phyloP scores from a whole-genome alignment of 1,140 invertebrate genomes.

The Aphis craccivora region DNA sequence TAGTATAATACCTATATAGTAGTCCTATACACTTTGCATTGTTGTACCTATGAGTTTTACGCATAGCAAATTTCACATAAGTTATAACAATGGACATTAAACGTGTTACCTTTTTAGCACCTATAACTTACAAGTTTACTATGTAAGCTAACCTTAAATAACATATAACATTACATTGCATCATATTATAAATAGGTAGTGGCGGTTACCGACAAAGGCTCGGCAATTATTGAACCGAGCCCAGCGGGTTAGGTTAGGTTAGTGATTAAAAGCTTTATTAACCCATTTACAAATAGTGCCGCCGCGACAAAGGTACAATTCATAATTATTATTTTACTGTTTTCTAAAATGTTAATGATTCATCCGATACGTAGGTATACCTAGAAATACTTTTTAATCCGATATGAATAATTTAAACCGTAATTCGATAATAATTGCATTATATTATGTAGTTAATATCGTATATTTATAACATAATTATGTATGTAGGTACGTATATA shows the following conservation, averaged over 20 bases:
- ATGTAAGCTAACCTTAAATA: background rate
- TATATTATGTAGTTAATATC: background rate
- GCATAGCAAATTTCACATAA: background rate
- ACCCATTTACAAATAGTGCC: background rate
- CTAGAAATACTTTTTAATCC: background rate
- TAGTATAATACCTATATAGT: background rate
- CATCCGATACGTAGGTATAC: background rate
- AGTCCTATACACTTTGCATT: background rate
- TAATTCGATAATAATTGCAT: background rate
- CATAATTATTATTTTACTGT: background rate
- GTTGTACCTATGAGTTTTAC: background rate
- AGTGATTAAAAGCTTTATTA: conserved; percentile 14
- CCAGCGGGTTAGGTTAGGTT: background rate
- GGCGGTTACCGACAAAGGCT: background rate
- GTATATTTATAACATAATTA: background rate
- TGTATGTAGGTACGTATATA: background rate
- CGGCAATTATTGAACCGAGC: background rate
- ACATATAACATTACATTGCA: background rate
- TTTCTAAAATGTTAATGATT: background rate
- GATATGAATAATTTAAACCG: background rate
- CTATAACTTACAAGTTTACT: background rate
- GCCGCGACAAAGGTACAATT: background rate
- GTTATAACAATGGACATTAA: background rate
- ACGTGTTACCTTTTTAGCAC: background rate
- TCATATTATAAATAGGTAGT: background rate